Evolutionary conservation across 2,113 vertebrate genomes (phyloP).

Genomic region (Corythaixoides concolor): DNA sequence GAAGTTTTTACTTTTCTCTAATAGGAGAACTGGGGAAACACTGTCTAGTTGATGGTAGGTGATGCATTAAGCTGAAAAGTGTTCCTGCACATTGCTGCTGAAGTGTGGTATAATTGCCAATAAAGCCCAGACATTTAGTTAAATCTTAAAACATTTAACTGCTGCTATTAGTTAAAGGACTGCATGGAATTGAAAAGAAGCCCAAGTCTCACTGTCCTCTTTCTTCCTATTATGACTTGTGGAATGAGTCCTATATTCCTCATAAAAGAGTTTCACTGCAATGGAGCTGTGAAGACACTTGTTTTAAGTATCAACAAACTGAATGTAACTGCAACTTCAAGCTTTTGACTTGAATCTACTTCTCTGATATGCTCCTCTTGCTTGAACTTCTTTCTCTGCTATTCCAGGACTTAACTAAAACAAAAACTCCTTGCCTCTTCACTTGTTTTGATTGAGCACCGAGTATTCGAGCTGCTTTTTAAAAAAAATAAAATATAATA

Average conservation of each 20-base stretch:
- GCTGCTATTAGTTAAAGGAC: constrained; percentile 8
- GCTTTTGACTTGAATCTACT: not conserved
- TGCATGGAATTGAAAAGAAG: not conserved
- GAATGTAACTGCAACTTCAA: not conserved
- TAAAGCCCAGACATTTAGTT: constrained; percentile 8
- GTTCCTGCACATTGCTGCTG: not conserved
- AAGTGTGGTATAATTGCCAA: not conserved
- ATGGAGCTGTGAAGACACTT: not conserved
- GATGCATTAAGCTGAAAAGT: not conserved
- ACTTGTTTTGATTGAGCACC: not conserved
- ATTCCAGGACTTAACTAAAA: not conserved
- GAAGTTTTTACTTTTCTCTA: constrained; percentile 8
- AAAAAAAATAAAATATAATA: too few relatives aligned
- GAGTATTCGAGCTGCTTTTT: not conserved
- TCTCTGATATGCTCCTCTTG: not conserved
- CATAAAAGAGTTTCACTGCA: not conserved
- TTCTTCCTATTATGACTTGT: not conserved
- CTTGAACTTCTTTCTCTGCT: not conserved
- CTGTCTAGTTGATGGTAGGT: not conserved
- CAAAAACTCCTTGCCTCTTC: not conserved
- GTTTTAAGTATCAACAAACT: not conserved
- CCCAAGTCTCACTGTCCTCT: not conserved
- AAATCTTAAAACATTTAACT: constrained; percentile 4
- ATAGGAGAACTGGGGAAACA: not conserved
- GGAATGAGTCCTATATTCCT: not conserved